Evolutionary conservation across 2,888 invertebrate species (phyloP).

Genomic region (Ceratothoa steindachneri): DNA sequence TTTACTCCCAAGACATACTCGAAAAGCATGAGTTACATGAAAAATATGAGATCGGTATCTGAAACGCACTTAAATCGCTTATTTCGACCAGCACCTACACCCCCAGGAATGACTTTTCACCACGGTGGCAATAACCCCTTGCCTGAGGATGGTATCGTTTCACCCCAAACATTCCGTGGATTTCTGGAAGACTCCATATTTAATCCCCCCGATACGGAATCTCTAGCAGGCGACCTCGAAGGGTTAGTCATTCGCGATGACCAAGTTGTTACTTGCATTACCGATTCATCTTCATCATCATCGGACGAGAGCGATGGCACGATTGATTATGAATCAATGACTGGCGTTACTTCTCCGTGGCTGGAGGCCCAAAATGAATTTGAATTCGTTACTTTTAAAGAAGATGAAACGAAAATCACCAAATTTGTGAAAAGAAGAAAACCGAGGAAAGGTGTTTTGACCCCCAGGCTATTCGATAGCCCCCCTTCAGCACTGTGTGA

Average conservation of each 20-base stretch:
- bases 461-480: neutral
- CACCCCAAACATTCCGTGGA: neutral
- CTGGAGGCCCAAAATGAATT: neutral
- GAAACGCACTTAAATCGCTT: slow-evolving; percentile 1
- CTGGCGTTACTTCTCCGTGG: neutral
- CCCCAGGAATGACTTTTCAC: neutral
- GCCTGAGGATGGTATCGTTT: neutral
- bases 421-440: neutral
- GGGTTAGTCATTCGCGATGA: neutral
- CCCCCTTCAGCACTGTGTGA: neutral
- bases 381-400: neutral
- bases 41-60: slow-evolving; percentile 5
- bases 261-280: neutral
- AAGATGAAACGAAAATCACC: neutral
- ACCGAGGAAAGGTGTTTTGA: neutral
- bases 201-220: neutral
- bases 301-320: neutral
- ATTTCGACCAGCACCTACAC: neutral
- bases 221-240: neutral
- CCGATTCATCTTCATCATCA: neutral
- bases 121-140: neutral
- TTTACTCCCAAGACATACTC: slow-evolving; percentile 20
- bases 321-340: neutral
- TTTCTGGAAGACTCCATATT: neutral
- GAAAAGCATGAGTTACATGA: neutral